phyloP scores from a whole-genome alignment of 1,140 invertebrate genomes.

The Sipha flava region DNA sequence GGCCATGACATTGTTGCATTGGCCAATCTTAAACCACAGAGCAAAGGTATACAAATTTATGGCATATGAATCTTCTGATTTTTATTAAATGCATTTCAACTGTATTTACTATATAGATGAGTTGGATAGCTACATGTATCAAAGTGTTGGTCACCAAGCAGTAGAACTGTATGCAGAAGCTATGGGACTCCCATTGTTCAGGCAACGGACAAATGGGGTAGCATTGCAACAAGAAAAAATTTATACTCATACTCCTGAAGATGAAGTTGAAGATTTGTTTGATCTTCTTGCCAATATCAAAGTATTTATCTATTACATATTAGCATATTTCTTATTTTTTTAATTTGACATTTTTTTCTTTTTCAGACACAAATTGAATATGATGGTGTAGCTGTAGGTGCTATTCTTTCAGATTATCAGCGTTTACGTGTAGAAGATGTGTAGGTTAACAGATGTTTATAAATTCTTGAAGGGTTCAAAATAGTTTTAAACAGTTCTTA shows the following conservation, averaged over 20 bases:
- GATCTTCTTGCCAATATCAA: slow-evolving; percentile 73
- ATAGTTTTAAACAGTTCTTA: neutral
- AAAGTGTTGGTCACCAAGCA: slow-evolving; percentile 94
- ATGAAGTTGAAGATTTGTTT: slow-evolving; percentile 99
- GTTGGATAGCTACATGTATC: slow-evolving; percentile 98
- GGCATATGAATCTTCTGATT: neutral
- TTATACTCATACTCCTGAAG: slow-evolving; percentile 75
- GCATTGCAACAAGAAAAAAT: slow-evolving; percentile 68
- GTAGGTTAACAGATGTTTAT: slow-evolving; percentile 51
- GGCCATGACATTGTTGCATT: slow-evolving; percentile 94
- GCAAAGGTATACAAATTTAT: slow-evolving; percentile 60
- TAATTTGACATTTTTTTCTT: neutral
- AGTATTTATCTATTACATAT: slow-evolving; percentile 47
- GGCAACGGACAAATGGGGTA: slow-evolving; percentile 70
- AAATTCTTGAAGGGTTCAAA: neutral
- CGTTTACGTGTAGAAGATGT: slow-evolving; percentile 95
- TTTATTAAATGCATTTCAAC: no score
- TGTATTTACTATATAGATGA: no score
- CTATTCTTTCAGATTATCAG: slow-evolving; percentile 97
- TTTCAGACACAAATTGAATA: slow-evolving; percentile 66
- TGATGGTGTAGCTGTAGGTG: slow-evolving; percentile 90
- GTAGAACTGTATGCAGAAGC: slow-evolving; percentile 87
- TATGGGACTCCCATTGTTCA: slow-evolving; percentile 84
- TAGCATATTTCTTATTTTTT: neutral
- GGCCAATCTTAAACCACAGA: slow-evolving; percentile 85